Percentiles rank a stretch among this genome's conserved stretches.
These are phyloP conservation scores for Eumaeus atala DNA, from an alignment of 1,140 invertebrate species.

Conservation along the genomic window DNA sequence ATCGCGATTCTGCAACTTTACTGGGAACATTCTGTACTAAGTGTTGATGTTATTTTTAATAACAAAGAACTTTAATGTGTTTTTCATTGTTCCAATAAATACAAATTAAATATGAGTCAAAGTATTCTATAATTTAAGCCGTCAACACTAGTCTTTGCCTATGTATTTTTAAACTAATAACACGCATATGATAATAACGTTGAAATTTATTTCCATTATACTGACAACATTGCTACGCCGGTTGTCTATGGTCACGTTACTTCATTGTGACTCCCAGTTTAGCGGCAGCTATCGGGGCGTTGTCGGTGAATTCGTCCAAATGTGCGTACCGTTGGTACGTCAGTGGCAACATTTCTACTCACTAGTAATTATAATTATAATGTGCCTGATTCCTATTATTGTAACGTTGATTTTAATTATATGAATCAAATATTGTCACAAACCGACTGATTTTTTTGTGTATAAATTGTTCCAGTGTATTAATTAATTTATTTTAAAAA, in stretches of 20 bases:
- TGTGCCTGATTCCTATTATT: constrained; percentile 72
- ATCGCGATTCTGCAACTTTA: constrained; percentile 2
- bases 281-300: not conserved
- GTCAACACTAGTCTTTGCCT: no score
- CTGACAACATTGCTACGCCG: no score
- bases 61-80: constrained; percentile 6
- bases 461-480: constrained; percentile 71
- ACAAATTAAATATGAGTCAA: constrained; percentile 26
- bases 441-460: constrained; percentile 69
- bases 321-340: constrained; percentile 20
- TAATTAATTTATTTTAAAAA: constrained; percentile 72
- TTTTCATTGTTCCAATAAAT: constrained; percentile 50
- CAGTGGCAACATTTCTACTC: constrained; percentile 29
- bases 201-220: no score
- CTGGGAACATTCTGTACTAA: not conserved
- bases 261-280: not conserved
- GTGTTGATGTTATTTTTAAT: no score
- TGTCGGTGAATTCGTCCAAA: constrained; percentile 40
- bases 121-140: no score
- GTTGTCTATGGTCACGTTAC: no score
- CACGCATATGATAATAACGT: no score
- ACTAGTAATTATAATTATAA: constrained; percentile 53
- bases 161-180: no score
- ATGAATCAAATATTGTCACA: constrained; percentile 68
- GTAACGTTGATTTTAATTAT: constrained; percentile 68